Evolutionary conservation across 2,113 vertebrate genomes (phyloP), one percentile per base, ranked within the genome.

Genomic region (Climacteris rufus): DNA sequence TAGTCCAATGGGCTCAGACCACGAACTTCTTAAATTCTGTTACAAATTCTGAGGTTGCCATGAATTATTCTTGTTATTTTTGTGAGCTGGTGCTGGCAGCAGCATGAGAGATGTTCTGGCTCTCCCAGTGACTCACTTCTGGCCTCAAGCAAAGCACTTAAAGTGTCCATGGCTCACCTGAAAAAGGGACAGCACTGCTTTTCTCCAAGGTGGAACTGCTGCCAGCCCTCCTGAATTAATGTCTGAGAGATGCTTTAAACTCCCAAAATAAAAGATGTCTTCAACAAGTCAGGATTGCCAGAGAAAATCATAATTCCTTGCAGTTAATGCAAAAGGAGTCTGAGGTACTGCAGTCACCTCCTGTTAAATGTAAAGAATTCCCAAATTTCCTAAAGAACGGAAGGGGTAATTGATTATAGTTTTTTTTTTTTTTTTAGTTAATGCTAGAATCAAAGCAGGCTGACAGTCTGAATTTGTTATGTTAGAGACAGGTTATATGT

Each of bases 61-160:
- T 79, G 95, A 96, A 59, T 96, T 85, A 95, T 77, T 89, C 74
- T 70, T 7, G 15, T 50, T 95, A 61, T 93, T 94, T 90, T 45
- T 23, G 6, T 28, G 60, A 85, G 63, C 45, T 79, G 84, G 11
- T 40, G 59, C 15, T 88, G 65, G 70, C 84, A 83, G 75, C 59
- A 39, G 9, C 8, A 1, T 39, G 57, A 94, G 84, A 59, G n/a
- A 57, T 91, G 57, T 44, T 15, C 87, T 79, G 61, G 37, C 4
- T 75, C 54, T 89, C 49, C 45, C 84, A 61, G 5, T 37, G 66
- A 65, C 87, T 93, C 75, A 40, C 53, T 84, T 30, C 89, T 95
- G 87, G 87, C 91, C 83, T 87, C 49, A 6, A 87, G 91, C 47
- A 89, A 61, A 87, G 42, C 84, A 50, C 45, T 85, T 39, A 7